These are phyloP conservation scores for Drosophila parthenogenetica DNA, from an alignment of 2,888 invertebrate genomes.

Conservation along the genomic window DNA sequence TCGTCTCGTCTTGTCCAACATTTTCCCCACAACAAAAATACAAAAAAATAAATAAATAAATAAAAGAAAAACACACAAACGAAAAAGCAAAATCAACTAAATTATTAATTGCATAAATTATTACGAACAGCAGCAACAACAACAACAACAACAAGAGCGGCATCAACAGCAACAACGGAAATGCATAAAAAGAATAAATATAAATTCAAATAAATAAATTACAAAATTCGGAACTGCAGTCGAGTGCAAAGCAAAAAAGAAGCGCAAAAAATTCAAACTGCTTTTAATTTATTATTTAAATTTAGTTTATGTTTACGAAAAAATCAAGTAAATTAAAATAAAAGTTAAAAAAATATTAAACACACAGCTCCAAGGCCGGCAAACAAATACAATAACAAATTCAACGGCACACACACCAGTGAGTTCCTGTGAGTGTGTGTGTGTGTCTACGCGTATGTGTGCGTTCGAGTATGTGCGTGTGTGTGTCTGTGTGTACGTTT, in stretches of 20 bases:
- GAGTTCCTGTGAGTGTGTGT: constrained; percentile 18
- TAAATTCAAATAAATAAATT: constrained; percentile 16
- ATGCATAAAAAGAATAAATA: constrained; percentile 51
- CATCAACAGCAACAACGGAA: constrained; percentile 30
- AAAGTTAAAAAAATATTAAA: constrained; percentile 22
- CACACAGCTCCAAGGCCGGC: constrained; percentile 56
- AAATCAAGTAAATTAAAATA: not conserved
- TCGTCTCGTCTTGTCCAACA: constrained; percentile 80
- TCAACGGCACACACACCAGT: constrained; percentile 27
- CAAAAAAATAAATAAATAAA: constrained; percentile 16
- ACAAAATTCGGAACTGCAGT: constrained; percentile 12
- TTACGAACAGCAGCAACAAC: constrained; percentile 13
- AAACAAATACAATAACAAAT: constrained; percentile 47
- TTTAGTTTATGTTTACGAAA: constrained; percentile 60
- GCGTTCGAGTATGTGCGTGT: constrained; percentile 21
- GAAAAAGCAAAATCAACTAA: constrained; percentile 28
- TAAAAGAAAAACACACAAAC: constrained; percentile 31
- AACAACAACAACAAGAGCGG: constrained; percentile 17
- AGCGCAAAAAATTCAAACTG: constrained; percentile 42
- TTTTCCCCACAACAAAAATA: constrained; percentile 63
- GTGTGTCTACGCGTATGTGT: constrained; percentile 18
- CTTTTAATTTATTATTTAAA: constrained; percentile 66
- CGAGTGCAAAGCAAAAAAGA: constrained; percentile 32
- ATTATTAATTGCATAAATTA: constrained; percentile 24
- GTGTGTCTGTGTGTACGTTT: constrained; percentile 43